Evolutionary conservation across 2,113 vertebrate genomes (phyloP).

Genomic region (Rhinolophus sinicus): DNA sequence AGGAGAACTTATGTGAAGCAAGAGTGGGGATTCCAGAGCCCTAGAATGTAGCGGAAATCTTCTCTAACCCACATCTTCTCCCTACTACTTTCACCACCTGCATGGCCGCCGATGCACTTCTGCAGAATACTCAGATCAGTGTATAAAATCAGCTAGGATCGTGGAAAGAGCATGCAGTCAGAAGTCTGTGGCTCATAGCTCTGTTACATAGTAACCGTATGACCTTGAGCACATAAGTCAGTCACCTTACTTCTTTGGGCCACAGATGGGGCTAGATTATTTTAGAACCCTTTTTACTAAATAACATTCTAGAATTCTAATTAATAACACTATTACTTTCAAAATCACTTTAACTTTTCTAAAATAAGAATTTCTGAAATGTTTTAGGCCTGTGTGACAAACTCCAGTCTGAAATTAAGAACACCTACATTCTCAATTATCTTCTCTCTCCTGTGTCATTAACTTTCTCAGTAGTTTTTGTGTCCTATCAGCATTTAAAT

Average conservation of each 20-base stretch:
- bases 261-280: background rate
- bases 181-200: background rate
- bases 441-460: background rate
- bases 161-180: background rate
- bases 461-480: constrained; percentile 14
- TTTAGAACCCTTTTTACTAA: background rate
- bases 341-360: constrained; percentile 23
- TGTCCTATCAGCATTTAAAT: background rate
- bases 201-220: background rate
- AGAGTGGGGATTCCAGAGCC: background rate
- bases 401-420: background rate
- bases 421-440: constrained; percentile 13
- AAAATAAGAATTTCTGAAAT: background rate
- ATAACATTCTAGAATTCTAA: background rate
- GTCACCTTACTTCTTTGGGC: background rate
- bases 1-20: background rate
- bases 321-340: background rate
- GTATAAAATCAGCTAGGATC: background rate
- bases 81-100: background rate
- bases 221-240: background rate
- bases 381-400: background rate
- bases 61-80: background rate
- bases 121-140: background rate
- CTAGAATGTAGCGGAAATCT: background rate
- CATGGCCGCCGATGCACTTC: background rate